Evolutionary conservation across 2,888 invertebrate genomes (phyloP), one percentile per base, ranked within the genome.

Genomic region (Drosophila leonis): DNA sequence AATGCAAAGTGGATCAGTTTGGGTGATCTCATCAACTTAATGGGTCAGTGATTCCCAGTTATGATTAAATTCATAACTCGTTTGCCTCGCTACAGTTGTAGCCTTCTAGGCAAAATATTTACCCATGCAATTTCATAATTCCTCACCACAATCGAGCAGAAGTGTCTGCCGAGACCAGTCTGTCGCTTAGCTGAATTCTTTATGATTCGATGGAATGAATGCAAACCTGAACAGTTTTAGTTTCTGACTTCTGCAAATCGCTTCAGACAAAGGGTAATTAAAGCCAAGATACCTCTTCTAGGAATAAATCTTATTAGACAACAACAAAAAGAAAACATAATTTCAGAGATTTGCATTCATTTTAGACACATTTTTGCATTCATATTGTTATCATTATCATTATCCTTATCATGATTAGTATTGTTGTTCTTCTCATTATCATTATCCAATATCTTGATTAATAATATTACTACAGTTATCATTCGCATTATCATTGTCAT

Each of bases 21-120:
- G 15, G 52, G 49, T 69, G 74, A 73, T 55, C 67, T 46, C 57
- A 71, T 59, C 46, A 64, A 65, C 64, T 67, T 68, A 54, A 56
- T 76, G 77, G 77, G 65, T 77, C 76, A 72, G 61, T 68, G 72
- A 72, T 72, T 77, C 49, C 31, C 60, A 61, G 66, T 27, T 57
- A 60, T 60, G 56, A 55, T 67, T 41, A 51, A 63, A 42, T 29
- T 31, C 51, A 31, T 29, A 49, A 49, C 55, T 54, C 41, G 33
- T 54, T 49, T 29, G 39, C 41, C 37, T 63, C 24, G 48, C 9
- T 2, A 29, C 44, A 44, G 37, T 13, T 31, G 20, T 24, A 41
- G 52, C 39, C 51, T 61, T 41, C 60, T 39, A 29, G 51, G 29
- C 60, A 35, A 33, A 46, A 44, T 46, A 56, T 51, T 51, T 20